Percentiles rank a stretch among this genome's conserved stretches.
These are phyloP conservation scores for Clarias pachynema DNA, from an alignment of 2,797 vertebrate genomes.

Conservation along the genomic window DNA sequence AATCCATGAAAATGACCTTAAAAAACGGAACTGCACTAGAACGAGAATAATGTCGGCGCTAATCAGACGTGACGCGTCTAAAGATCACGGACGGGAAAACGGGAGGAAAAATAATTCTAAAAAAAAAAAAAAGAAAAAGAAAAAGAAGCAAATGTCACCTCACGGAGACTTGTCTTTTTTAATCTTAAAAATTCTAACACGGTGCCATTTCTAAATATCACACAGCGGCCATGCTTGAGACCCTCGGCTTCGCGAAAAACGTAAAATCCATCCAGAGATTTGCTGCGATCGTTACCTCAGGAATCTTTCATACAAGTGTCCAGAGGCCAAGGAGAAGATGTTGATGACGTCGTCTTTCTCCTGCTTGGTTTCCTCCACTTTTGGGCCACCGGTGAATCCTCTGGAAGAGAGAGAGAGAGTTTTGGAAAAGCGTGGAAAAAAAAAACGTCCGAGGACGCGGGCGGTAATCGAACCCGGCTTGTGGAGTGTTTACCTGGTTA, in stretches of 20 bases:
- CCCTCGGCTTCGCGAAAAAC: not conserved
- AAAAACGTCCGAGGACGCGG: not conserved
- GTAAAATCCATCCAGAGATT: not conserved
- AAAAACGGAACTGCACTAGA: slow-evolving; percentile 26
- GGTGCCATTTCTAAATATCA: slow-evolving; percentile 40
- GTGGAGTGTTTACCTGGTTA: slow-evolving; percentile 80
- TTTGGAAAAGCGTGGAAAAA: not conserved
- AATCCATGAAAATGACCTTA: slow-evolving; percentile 47
- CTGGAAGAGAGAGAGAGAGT: slow-evolving; percentile 65
- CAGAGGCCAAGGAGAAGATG: slow-evolving; percentile 97
- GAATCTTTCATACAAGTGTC: slow-evolving; percentile 96
- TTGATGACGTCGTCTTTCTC: slow-evolving; percentile 94
- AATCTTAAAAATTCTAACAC: slow-evolving; percentile 27
- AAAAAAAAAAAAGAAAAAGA: not conserved
- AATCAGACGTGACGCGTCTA: slow-evolving; percentile 39
- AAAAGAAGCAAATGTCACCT: slow-evolving; percentile 45
- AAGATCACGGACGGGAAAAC: slow-evolving; percentile 43
- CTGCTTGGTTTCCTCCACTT: slow-evolving; percentile 85
- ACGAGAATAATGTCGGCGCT: slow-evolving; percentile 33
- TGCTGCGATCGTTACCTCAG: slow-evolving; percentile 80
- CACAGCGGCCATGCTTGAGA: not conserved
- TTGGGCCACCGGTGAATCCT: slow-evolving; percentile 88
- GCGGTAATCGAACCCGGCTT: not conserved
- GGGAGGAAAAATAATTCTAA: not conserved
- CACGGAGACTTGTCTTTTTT: slow-evolving; percentile 22